Conservation (phyloP, 2,888 invertebrate species). For the Papilio protenor region DNA sequence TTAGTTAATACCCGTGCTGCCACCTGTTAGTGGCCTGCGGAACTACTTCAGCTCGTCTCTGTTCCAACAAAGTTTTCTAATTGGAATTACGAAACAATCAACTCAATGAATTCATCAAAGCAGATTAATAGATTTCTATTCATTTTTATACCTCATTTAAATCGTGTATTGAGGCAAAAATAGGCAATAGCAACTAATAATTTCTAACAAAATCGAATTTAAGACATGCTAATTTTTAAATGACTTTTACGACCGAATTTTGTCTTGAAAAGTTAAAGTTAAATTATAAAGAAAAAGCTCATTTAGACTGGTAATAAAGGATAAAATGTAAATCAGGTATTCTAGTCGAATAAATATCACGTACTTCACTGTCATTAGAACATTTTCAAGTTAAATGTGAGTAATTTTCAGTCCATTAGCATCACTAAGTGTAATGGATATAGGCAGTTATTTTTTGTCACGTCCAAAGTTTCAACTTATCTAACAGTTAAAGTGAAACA, state of each 20-base stretch:
- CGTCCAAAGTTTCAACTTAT: conserved; percentile 25
- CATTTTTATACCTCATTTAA: no score
- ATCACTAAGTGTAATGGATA: conserved; percentile 28
- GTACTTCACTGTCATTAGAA: conserved; percentile 1
- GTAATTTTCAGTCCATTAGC: conserved; percentile 18
- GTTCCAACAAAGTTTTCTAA: background rate
- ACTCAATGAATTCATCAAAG: background rate
- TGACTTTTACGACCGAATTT: no score
- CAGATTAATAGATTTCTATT: no score
- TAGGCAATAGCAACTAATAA: no score
- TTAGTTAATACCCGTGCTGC: conserved; percentile 18
- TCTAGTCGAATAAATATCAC: conserved; percentile 11
- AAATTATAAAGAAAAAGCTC: background rate
- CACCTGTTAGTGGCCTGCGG: conserved; percentile 7
- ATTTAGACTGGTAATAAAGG: background rate
- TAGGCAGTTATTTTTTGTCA: conserved; percentile 28
- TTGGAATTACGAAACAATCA: background rate
- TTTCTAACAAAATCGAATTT: no score
- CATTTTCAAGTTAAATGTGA: conserved; percentile 26
- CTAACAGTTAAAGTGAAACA: conserved; percentile 36
- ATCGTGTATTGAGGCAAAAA: no score
- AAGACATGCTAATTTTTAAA: no score
- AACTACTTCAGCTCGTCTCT: conserved; percentile 18
- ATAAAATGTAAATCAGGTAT: background rate
- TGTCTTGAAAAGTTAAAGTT: no score